Evolutionary conservation across 1,140 invertebrate genomes (phyloP).

Genomic region (Pectinophora gossypiella): DNA sequence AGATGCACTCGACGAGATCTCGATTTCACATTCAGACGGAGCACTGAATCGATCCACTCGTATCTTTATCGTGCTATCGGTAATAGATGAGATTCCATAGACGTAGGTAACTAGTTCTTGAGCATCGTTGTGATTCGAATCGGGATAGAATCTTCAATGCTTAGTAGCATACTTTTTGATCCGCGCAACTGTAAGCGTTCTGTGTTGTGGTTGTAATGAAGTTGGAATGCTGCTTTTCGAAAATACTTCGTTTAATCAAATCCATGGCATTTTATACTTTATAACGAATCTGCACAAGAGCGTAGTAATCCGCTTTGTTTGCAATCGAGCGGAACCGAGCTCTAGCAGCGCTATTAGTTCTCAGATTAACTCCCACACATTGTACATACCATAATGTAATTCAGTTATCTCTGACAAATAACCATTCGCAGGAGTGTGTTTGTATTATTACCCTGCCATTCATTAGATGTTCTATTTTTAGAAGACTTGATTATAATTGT

Average conservation of each 20-base stretch:
- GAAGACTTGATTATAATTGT: too few relatives aligned
- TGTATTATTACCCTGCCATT: neutral
- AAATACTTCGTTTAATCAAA: too few relatives aligned
- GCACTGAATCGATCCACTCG: conserved; percentile 48
- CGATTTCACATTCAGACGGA: conserved; percentile 56
- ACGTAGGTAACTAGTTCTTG: conserved; percentile 35
- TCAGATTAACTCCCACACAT: neutral
- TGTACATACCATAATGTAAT: neutral
- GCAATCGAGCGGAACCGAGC: neutral
- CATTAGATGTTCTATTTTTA: neutral
- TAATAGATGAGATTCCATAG: conserved; percentile 42
- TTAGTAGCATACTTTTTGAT: too few relatives aligned
- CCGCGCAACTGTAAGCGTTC: too few relatives aligned
- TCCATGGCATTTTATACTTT: too few relatives aligned
- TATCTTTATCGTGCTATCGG: conserved; percentile 28
- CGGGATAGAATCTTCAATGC: neutral
- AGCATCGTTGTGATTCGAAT: conserved; percentile 24
- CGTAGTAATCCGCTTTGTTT: neutral
- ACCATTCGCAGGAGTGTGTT: neutral
- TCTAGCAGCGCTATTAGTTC: neutral
- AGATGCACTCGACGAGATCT: conserved; percentile 60
- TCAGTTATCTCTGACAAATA: neutral
- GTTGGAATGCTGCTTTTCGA: too few relatives aligned
- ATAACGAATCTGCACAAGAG: neutral
- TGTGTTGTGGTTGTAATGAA: too few relatives aligned